Evolutionary conservation across 2,888 invertebrate species (phyloP).

Genomic region (Gymnoscelis rufifasciata): DNA sequence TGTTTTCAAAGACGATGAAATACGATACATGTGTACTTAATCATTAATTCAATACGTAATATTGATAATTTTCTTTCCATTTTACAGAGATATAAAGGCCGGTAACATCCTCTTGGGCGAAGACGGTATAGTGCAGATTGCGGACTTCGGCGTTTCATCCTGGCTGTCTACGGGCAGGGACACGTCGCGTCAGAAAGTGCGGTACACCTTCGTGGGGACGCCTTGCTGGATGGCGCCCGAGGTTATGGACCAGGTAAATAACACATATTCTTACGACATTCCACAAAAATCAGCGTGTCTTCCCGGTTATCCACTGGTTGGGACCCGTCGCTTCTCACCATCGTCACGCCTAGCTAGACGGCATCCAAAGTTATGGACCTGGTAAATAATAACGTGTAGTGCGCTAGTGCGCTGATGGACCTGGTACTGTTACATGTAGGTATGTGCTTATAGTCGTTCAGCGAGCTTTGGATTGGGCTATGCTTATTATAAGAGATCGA

Average conservation of each 20-base stretch:
- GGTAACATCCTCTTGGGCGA: constrained; percentile 98
- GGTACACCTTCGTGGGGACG: constrained; percentile 99
- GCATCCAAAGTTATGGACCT: constrained; percentile 95
- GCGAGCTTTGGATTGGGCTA: no score
- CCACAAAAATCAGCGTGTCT: constrained; percentile 98
- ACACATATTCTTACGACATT: no score
- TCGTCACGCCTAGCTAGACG: constrained; percentile 99
- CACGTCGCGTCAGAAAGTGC: constrained; percentile 93
- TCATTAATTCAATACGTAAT: no score
- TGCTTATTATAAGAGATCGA: no score
- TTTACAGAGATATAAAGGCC: constrained; percentile 93
- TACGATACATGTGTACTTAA: no score
- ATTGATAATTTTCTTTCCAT: neutral
- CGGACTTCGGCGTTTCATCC: constrained; percentile 99
- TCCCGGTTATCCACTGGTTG: constrained; percentile 97
- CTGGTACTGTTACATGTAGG: no score
- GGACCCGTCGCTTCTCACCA: constrained; percentile 96
- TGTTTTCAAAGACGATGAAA: no score
- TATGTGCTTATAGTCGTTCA: no score
- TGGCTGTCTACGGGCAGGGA: constrained; percentile 98
- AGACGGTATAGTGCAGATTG: constrained; percentile 98
- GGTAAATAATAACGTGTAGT: no score
- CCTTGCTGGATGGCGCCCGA: constrained; percentile 99
- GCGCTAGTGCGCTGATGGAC: no score
- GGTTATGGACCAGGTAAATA: constrained; percentile 95